Percentiles rank a stretch among this genome's conserved stretches.
phyloP scores from a whole-genome alignment of 2,888 invertebrate species.

The Smittia sp. region DNA sequence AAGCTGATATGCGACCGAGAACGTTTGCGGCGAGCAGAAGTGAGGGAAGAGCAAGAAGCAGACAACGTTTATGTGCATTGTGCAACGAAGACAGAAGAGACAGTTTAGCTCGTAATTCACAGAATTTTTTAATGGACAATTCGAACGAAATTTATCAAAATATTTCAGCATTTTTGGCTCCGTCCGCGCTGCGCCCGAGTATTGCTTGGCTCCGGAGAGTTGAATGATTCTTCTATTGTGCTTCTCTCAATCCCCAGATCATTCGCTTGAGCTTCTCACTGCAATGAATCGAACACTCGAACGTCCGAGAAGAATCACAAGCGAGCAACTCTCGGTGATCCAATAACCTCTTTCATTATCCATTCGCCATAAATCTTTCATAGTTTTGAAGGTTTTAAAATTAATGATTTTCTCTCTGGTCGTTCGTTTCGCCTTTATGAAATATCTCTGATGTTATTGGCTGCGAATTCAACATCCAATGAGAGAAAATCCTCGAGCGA shows the following conservation, averaged over 20 bases:
- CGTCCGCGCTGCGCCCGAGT: neutral
- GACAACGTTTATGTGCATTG: no score
- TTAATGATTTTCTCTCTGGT: constrained; percentile 34
- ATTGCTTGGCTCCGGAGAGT: neutral
- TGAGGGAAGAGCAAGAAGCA: no score
- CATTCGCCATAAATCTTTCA: constrained; percentile 38
- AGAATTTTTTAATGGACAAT: neutral
- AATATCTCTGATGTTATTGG: constrained; percentile 25
- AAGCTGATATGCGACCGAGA: no score
- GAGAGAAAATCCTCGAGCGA: neutral
- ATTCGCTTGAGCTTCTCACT: neutral
- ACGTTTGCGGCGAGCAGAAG: no score
- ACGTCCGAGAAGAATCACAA: constrained; percentile 2
- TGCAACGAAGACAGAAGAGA: no score
- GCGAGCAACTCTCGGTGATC: neutral
- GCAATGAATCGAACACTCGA: neutral
- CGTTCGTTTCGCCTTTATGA: neutral
- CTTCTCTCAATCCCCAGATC: neutral
- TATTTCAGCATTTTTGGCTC: no score
- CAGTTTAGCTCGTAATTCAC: no score
- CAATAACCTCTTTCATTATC: constrained; percentile 31
- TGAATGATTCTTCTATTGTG: neutral
- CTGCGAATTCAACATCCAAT: constrained; percentile 36
- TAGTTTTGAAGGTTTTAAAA: constrained; percentile 39
- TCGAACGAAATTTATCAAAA: neutral